Base-by-base conservation (phyloP, 2,797 vertebrate species). In the Enteromius anoplus region DNA sequence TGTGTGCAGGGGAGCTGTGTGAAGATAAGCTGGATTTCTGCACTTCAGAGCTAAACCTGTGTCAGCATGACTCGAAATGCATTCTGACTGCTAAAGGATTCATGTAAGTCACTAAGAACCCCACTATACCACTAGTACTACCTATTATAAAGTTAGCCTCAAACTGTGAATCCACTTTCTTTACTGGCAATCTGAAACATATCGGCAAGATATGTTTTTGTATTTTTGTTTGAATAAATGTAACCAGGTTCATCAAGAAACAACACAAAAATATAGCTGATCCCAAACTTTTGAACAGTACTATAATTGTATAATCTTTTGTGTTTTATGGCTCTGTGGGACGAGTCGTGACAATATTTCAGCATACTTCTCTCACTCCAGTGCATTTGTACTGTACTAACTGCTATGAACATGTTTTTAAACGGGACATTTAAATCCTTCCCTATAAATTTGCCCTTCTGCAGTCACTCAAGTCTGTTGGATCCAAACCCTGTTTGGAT, bases 11-110 rank as follows among this genome's bases (percentile, higher is more conserved):
- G 66, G 98, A 99, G 88, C 91, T 99, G 47, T 99, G 98, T 89
- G 97, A 99, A 86, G 98, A 99, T 91, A 99, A 99, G 90, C 91
- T 98, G 90, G 96, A 99, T 92, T 97, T 99, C 93, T 99, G 98
- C 85, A 95, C 97, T 89, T 95, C 96, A 51, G 97, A 98, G 80
- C 89, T 98, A 88, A 99, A 98, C 89, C 96, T 94, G n/a, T 99
- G 98, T 93, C 97, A 98, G 85, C 98, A 99, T 2, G 96, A 97
- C 88, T 98, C 98, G 70, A 99, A 99, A 92, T 99, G 98, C 89
- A 97, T 99, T 89, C 90, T 97, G 90, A 97, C 94, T 4, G 92
- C 94, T 32, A 95, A 96, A 86, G 97, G 97, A 91, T 98, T 96
- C 94, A 97, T 96, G 98, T 99, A 92, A 95, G 98, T 95, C 42